Percentiles rank a stretch among this genome's conserved stretches.
These are phyloP conservation scores for Columbina picui DNA, from an alignment of 2,113 vertebrate species.

Conservation along the genomic window DNA sequence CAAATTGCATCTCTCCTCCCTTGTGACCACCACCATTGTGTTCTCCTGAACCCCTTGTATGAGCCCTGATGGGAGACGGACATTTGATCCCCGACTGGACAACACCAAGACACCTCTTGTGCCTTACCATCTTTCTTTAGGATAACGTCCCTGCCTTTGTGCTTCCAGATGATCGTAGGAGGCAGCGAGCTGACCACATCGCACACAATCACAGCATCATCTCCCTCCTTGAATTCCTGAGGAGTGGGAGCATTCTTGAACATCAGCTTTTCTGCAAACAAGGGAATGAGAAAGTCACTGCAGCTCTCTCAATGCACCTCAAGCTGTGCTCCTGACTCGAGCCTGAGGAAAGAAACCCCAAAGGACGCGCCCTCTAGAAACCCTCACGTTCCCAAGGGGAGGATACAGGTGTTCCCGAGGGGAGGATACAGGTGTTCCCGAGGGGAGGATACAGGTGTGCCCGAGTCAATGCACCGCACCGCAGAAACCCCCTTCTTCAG, in stretches of 20 bases:
- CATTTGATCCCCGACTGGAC: accelerated
- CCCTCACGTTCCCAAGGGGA: accelerated
- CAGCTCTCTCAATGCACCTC: background rate
- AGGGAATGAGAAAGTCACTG: background rate
- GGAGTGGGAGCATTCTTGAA: slow-evolving; percentile 94
- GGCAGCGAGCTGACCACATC: slow-evolving; percentile 92
- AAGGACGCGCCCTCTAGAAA: background rate
- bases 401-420: accelerated
- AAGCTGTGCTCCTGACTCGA: background rate
- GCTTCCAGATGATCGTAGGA: slow-evolving; percentile 93
- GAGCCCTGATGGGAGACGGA: background rate
- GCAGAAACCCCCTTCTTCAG: background rate
- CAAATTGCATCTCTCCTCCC: background rate
- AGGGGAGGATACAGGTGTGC: background rate
- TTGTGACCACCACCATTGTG: background rate
- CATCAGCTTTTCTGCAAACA: slow-evolving; percentile 90
- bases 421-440: accelerated
- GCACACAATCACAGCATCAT: slow-evolving; percentile 89
- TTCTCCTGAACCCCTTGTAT: background rate
- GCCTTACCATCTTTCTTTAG: slow-evolving; percentile 93
- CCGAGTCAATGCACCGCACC: background rate
- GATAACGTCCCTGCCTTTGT: slow-evolving; percentile 88
- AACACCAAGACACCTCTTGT: background rate
- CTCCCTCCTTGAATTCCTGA: slow-evolving; percentile 94
- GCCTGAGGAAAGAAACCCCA: background rate